Percentiles rank a stretch among this genome's conserved stretches.
These are phyloP conservation scores for Triplophysa tibetana DNA, from an alignment of 2,113 vertebrate species.

Conservation along the genomic window DNA sequence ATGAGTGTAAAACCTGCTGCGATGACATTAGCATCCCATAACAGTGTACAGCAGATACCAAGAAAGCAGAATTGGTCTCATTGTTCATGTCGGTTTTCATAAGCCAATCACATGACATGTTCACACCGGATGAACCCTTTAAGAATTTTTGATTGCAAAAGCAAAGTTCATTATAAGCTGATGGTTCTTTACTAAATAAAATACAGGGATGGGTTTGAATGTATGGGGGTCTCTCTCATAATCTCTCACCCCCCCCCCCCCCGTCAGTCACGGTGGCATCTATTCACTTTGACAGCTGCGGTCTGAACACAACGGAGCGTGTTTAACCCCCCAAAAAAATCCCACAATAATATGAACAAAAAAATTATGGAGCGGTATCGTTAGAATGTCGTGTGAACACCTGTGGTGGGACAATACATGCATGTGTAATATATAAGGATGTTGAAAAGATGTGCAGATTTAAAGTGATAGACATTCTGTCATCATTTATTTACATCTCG, in stretches of 20 bases:
- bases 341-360: neutral
- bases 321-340: neutral
- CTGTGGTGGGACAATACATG: too few species aligned
- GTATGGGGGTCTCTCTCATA: neutral
- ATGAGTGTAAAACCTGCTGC: neutral
- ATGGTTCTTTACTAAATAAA: neutral
- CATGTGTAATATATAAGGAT: too few species aligned
- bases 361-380: neutral
- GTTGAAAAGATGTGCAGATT: neutral
- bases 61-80: neutral
- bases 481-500: too few species aligned
- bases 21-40: neutral
- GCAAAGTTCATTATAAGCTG: neutral
- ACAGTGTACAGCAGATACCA: neutral
- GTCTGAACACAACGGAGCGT: neutral
- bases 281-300: slow-evolving; percentile 27
- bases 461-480: neutral
- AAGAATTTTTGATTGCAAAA: neutral
- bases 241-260: neutral
- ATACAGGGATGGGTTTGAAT: neutral
- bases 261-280: neutral
- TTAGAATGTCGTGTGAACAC: neutral
- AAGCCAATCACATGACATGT: neutral
- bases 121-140: neutral
- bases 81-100: neutral